Conservation (phyloP, 2,113 vertebrate genomes). For the Hemiprocne comata region DNA sequence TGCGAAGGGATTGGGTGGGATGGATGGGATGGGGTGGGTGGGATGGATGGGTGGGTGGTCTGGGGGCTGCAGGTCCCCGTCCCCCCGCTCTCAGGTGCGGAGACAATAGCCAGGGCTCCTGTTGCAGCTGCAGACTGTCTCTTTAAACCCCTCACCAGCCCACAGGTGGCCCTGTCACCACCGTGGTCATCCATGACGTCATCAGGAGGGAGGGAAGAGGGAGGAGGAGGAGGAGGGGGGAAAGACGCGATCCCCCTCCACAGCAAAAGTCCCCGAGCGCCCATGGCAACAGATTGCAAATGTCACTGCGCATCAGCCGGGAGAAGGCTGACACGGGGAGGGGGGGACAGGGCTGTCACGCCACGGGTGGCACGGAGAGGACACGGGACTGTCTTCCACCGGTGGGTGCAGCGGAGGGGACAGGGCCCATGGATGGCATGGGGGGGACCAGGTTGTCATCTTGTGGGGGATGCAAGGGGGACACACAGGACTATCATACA, state of each 20-base stretch:
- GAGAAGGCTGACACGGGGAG: constrained; percentile 4
- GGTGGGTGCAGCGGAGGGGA: background rate
- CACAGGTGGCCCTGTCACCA: constrained; percentile 84
- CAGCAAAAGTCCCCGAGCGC: constrained; percentile 79
- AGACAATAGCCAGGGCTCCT: constrained; percentile 63
- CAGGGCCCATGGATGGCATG: background rate
- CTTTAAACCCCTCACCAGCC: constrained; percentile 81
- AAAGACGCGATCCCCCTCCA: constrained; percentile 65
- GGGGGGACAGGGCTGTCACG: background rate
- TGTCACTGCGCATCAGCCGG: constrained; percentile 52
- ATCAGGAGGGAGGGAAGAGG: constrained; percentile 62
- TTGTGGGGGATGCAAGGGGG: background rate
- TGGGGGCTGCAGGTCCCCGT: background rate
- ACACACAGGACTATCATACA: background rate
- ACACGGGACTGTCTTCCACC: background rate
- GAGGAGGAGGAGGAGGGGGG: constrained; percentile 33
- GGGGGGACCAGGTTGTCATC: background rate
- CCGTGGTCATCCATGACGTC: constrained; percentile 81
- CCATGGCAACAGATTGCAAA: constrained; percentile 76
- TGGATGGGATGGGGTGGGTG: background rate
- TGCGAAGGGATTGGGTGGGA: background rate
- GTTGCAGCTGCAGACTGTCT: constrained; percentile 65
- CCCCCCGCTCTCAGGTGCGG: constrained; percentile 40
- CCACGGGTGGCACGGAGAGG: background rate
- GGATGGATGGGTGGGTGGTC: background rate